These are phyloP conservation scores for Metridium senile DNA, from an alignment of 92 coral and sea anemone genomes.

Conservation along the genomic window DNA sequence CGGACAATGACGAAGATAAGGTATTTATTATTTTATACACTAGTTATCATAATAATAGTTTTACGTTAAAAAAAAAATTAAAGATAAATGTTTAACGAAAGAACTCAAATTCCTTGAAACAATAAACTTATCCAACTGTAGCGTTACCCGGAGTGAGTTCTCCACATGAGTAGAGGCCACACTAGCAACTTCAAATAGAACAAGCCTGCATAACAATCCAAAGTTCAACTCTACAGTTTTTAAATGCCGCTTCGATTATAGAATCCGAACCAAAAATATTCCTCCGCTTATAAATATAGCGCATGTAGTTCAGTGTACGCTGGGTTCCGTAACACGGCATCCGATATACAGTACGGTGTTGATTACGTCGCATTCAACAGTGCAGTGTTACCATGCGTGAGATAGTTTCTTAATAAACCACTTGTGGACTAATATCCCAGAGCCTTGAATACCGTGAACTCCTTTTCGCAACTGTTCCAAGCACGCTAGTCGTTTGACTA, in stretches of 20 bases:
- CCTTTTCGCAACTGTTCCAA: not conserved
- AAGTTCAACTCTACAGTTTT: too few relatives aligned
- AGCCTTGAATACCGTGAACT: not conserved
- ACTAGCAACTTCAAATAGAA: too few relatives aligned
- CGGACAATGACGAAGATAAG: slow-evolving; percentile 6
- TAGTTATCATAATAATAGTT: not conserved
- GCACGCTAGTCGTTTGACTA: not conserved
- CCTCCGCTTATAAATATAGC: too few relatives aligned
- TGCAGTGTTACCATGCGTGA: not conserved
- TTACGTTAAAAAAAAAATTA: not conserved
- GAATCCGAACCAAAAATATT: too few relatives aligned
- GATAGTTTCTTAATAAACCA: not conserved
- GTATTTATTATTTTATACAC: not conserved
- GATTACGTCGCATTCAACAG: not conserved
- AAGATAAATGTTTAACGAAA: not conserved
- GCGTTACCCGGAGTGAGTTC: not conserved
- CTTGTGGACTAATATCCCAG: not conserved
- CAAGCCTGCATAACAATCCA: too few relatives aligned
- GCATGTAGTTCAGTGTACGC: too few relatives aligned
- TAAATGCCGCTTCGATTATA: too few relatives aligned
- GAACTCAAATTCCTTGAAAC: not conserved
- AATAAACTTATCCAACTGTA: not conserved
- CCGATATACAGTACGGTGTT: too few relatives aligned
- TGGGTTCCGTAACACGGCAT: too few relatives aligned
- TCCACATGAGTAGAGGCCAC: too few relatives aligned